phyloP scores from a whole-genome alignment of 2,888 invertebrate species.

The Lasioglossum leucozonium region DNA sequence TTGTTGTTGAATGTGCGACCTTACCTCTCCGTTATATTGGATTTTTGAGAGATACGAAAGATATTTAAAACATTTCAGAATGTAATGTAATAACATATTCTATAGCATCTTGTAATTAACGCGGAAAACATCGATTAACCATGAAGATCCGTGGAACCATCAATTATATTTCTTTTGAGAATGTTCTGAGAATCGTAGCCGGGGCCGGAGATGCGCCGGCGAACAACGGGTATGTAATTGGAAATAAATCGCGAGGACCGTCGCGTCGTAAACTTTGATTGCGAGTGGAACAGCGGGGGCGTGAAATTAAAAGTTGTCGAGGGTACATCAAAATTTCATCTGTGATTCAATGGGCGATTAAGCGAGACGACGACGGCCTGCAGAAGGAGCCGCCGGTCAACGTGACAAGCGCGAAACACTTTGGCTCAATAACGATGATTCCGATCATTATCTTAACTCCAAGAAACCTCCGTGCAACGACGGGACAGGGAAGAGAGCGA shows the following conservation, averaged over 20 bases:
- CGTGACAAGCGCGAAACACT: slow-evolving; percentile 42
- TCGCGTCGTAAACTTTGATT: neutral
- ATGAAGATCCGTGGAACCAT: neutral
- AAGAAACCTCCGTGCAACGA: slow-evolving; percentile 15
- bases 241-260: neutral
- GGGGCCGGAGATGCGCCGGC: neutral
- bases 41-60: too few species aligned
- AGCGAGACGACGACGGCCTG: slow-evolving; percentile 3
- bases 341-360: slow-evolving; percentile 25
- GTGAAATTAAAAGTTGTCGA: neutral
- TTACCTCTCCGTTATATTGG: too few species aligned
- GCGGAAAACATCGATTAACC: too few species aligned
- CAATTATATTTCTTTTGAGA: neutral
- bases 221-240: neutral
- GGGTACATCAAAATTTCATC: slow-evolving; percentile 5
- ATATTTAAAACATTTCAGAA: neutral
- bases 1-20: neutral
- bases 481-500: neutral
- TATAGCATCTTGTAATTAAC: neutral
- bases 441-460: slow-evolving; percentile 26
- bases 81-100: neutral
- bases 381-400: slow-evolving; percentile 12
- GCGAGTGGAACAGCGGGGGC: neutral
- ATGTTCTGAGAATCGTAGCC: neutral
- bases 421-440: slow-evolving; percentile 49